Evolutionary conservation across 2,797 vertebrate genomes (phyloP), one percentile per base, ranked within the genome.

Genomic region (Picus viridis): DNA sequence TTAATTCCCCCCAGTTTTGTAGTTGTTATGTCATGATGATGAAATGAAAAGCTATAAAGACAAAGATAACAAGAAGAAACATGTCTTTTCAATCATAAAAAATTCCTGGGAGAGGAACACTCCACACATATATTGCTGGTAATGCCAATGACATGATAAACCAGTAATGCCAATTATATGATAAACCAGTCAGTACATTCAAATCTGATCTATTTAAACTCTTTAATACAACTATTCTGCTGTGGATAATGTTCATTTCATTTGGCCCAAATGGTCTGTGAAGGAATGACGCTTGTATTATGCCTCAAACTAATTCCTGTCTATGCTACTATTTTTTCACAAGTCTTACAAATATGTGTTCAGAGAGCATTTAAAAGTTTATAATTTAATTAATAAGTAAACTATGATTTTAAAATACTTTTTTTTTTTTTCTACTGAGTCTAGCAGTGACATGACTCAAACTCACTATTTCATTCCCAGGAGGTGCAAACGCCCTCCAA

Each of bases 381-480:
- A 87, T 79, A 74, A 9, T 2, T 90, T 81, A 94, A 92, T 81
- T 93, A 32, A 81, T 92, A 84, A 91, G 87, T 34, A 93, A 86
- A 71, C 85, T 78, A 83, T 30, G 22, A 30, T 91, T 88, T 91
- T 80, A 87, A 88, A 83, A 81, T 19, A 27, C 4, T 2, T 32
- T 13, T 7, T 63, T 86, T 57, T 64, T 27, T 53, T 8, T 27
- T 53, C 20, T 87, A 18, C 27, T 43, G 12, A 78, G 17, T 68
- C 30, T 81, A 79, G 14, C n/a, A 82, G 43, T 70, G 86, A 54
- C 16, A 54, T 83, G 23, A 26, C 16, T 92, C 51, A 70, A 82
- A 84, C 14, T 56, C 23, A 83, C 30, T 9, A 89, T 73, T 84
- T 84, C 22, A 57, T 88, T 82, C 64, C 63, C 83, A 85, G 69